Evolutionary conservation across 2,113 vertebrate genomes (phyloP).

Genomic region (Promerops cafer): DNA sequence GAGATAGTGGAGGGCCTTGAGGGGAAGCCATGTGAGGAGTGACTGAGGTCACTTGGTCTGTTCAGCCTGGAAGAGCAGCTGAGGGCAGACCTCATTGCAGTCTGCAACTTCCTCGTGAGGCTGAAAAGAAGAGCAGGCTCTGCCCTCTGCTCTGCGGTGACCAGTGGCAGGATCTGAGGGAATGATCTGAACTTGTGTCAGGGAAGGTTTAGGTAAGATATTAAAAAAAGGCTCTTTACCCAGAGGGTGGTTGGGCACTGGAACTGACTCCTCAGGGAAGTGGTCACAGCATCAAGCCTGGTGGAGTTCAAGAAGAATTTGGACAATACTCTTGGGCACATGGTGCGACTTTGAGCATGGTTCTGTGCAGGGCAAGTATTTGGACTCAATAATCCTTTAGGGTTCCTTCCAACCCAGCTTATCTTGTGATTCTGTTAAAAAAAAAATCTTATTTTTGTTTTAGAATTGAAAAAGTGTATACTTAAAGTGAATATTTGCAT

Average conservation of each 20-base stretch:
- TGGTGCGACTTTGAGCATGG: neutral
- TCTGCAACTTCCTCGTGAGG: neutral
- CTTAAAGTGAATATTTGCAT: neutral
- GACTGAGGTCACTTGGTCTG: neutral
- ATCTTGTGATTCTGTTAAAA: neutral
- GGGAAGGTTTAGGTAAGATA: neutral
- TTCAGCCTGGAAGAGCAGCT: neutral
- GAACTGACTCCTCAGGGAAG: neutral
- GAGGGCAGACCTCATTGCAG: neutral
- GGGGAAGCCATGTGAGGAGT: neutral
- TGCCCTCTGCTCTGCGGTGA: neutral
- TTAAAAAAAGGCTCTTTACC: neutral
- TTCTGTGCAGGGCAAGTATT: neutral
- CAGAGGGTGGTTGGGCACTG: neutral
- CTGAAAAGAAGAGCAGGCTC: neutral
- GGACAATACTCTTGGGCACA: neutral
- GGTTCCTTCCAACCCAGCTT: neutral
- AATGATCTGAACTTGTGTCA: neutral
- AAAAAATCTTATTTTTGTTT: neutral
- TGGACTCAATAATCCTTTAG: neutral
- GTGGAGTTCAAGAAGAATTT: neutral
- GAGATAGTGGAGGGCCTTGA: neutral
- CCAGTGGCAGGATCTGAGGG: neutral
- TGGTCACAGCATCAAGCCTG: neutral
- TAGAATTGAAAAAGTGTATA: neutral